Evolutionary conservation across 2,113 vertebrate species (phyloP).

Genomic region (Catharus bicknelli): DNA sequence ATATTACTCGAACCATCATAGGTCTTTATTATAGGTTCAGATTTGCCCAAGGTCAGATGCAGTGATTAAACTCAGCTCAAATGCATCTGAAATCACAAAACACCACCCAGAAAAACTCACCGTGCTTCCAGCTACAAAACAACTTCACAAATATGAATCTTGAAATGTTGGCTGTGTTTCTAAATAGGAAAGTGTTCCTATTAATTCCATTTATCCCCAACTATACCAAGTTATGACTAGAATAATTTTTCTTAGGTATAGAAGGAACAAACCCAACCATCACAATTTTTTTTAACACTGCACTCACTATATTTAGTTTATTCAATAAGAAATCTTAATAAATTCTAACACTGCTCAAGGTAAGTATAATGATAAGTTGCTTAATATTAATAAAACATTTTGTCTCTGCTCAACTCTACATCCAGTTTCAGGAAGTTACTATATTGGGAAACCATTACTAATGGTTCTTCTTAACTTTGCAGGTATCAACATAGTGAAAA

Average conservation of each 20-base stretch:
- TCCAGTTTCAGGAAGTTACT: neutral
- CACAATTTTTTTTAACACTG: neutral
- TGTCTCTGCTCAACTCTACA: neutral
- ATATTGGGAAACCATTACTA: neutral
- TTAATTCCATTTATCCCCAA: neutral
- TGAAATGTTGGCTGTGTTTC: neutral
- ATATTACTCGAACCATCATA: neutral
- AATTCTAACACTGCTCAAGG: neutral
- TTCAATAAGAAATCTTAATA: neutral
- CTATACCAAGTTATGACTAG: neutral
- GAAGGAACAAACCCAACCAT: neutral
- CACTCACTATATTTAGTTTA: neutral
- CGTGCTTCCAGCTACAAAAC: neutral
- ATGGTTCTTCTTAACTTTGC: neutral
- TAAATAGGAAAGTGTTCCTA: neutral
- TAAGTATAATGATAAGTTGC: neutral
- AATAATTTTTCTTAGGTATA: neutral
- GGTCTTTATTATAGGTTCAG: neutral
- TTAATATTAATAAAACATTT: neutral
- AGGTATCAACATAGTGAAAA: neutral
- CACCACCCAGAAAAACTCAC: fast-evolving
- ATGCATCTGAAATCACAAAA: neutral
- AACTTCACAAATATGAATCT: neutral
- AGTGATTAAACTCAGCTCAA: neutral
- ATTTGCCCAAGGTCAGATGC: neutral